Conservation (phyloP, 1,140 invertebrate genomes). For the Drosophila pseudoobscura region DNA sequence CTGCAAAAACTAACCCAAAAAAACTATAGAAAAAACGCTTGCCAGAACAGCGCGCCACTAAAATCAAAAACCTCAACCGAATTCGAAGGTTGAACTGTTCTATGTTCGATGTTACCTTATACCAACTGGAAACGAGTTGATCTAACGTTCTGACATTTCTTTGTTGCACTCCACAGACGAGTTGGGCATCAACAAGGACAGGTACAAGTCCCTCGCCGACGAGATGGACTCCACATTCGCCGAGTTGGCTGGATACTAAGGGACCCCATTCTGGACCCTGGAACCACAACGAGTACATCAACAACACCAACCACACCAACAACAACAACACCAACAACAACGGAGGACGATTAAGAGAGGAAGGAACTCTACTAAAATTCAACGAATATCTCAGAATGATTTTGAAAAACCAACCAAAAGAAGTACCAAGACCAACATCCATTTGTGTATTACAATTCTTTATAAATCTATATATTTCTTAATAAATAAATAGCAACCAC, state of each 20-base stretch:
- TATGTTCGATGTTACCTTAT: slow-evolving; percentile 38
- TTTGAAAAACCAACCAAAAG: slow-evolving; percentile 41
- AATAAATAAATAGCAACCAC: slow-evolving; percentile 81
- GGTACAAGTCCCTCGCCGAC: slow-evolving; percentile 97
- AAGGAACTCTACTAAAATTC: slow-evolving; percentile 67
- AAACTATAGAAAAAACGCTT: slow-evolving; percentile 52
- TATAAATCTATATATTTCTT: slow-evolving; percentile 73
- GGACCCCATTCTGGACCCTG: slow-evolving; percentile 16
- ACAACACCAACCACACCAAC: slow-evolving; percentile 10
- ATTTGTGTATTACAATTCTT: slow-evolving; percentile 75
- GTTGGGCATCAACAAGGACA: slow-evolving; percentile 99
- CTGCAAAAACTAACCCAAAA: slow-evolving; percentile 35
- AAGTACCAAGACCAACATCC: slow-evolving; percentile 75
- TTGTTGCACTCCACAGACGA: slow-evolving; percentile 89
- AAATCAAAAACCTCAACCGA: slow-evolving; percentile 7
- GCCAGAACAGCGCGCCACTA: slow-evolving; percentile 59
- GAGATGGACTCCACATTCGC: slow-evolving; percentile 99
- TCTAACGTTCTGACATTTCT: slow-evolving; percentile 36
- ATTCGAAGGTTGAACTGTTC: slow-evolving; percentile 39
- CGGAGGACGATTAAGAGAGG: slow-evolving; percentile 29
- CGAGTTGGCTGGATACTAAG: slow-evolving; percentile 94
- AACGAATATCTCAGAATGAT: slow-evolving; percentile 73
- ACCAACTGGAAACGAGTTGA: not conserved
- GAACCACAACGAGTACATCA: slow-evolving; percentile 4
- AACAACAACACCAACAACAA: slow-evolving; percentile 21